Conservation (phyloP, 1,140 invertebrate species). For the Drosophila lacertosa region DNA sequence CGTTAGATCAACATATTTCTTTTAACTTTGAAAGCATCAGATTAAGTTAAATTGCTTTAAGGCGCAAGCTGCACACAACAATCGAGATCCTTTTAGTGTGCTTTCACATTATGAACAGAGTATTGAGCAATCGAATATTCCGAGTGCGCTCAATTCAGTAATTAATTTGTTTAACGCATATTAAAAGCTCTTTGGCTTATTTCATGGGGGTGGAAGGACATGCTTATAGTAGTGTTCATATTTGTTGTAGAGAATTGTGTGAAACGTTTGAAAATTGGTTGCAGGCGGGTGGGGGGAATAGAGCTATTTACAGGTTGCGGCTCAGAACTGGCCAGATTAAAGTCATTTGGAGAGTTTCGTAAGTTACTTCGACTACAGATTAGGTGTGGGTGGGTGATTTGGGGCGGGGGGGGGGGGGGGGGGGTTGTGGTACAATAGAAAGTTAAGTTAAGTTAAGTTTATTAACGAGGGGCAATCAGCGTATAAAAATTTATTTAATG, state of each 20-base stretch:
- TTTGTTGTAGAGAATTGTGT: background rate
- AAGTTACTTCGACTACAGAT: slow-evolving; percentile 7
- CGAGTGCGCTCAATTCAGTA: background rate
- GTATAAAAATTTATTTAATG: slow-evolving; percentile 27
- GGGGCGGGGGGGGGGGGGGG: background rate
- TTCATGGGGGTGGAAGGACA: background rate
- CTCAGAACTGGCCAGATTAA: background rate
- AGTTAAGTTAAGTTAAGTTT: background rate
- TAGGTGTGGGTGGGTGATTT: background rate
- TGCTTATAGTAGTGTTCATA: background rate
- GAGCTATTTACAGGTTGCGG: slow-evolving; percentile 1
- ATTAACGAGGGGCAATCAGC: background rate
- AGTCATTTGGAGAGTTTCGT: background rate
- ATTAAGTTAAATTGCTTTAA: no score
- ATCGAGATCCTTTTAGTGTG: no score
- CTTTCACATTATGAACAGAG: background rate
- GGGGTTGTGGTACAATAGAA: background rate
- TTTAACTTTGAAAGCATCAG: no score
- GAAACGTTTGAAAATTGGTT: background rate
- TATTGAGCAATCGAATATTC: background rate
- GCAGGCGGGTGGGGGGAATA: background rate
- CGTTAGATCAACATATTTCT: no score
- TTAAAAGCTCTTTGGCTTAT: no score
- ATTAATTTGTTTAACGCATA: no score
- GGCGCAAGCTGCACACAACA: no score